Base-by-base conservation (phyloP, 2,797 vertebrate genomes). In the Liparis tanakae region DNA sequence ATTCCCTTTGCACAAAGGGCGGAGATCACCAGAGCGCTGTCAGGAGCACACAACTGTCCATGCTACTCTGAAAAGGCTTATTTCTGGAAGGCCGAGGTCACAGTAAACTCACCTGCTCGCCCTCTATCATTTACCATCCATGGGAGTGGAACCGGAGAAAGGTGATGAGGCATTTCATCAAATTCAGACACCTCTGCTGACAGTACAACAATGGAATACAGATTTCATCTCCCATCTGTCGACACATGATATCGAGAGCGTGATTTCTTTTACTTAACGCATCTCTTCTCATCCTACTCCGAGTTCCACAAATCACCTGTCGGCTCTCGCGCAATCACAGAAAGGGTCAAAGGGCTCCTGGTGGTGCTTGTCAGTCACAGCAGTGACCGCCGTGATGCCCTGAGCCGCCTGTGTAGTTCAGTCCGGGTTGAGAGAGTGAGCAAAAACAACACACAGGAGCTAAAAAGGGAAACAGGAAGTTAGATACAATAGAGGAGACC, bases 401-500 rank as follows among this genome's bases (percentile, higher is more conserved):
- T 64, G 46, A 72, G 82, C 73, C 58, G 66, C 60, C 58, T 14
- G 4, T 58, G 68, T 61, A 72, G 70, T 76, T 39, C 50, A 50
- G 68, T 78, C 63, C 79, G 83, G 71, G 81, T 84, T 70, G 53
- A 83, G 85, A 88, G 89, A 91, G 91, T 88, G 92, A 92, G 91
- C 94, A 93, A 88, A 89, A 91, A 91, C 89, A 94, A 93, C 90
- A 93, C 78, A 83, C 88, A 74, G 94, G 92, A 93, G 96, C 96
- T 97, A 96, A 95, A 96, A 94, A 89, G 91, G 89, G 93, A 95
- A 94, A 95, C 91, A 95, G 97, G 97, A 98, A 97, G 95, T 63
- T 69, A 80, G 93, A 95, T 94, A 98, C 97, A 98, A 98, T 98
- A 96, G 97, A 95, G 88, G 89, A 89, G 94, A 95, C 96, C 97